phyloP scores from a whole-genome alignment of 2,113 vertebrate genomes.

The Chaetura pelagica region DNA sequence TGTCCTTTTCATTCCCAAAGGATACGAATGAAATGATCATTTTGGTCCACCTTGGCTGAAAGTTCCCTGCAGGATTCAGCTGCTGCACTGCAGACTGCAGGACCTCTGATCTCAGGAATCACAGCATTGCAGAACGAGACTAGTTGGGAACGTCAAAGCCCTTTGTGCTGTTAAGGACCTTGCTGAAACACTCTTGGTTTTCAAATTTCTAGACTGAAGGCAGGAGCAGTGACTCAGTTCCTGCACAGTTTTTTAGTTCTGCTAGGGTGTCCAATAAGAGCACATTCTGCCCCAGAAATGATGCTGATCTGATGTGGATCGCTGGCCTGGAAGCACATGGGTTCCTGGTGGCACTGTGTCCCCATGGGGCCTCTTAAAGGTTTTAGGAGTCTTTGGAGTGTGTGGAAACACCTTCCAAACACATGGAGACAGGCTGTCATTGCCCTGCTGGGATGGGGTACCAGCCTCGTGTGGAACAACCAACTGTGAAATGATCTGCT shows the following conservation, averaged over 20 bases:
- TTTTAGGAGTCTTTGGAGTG: background rate
- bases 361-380: background rate
- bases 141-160: background rate
- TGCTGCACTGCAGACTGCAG: background rate
- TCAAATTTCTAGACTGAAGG: background rate
- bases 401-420: background rate
- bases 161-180: background rate
- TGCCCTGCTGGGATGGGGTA: background rate
- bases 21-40: background rate
- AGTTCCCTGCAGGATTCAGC: background rate
- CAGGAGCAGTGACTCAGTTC: background rate
- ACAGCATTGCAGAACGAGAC: background rate
- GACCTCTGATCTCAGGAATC: background rate
- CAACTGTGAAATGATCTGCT: background rate
- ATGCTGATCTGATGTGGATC: background rate
- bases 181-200: conserved; percentile 11
- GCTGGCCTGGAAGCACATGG: background rate
- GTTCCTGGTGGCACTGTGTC: background rate
- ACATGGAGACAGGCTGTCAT: background rate
- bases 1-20: background rate
- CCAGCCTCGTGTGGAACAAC: background rate
- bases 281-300: background rate
- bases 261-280: background rate
- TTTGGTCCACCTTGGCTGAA: background rate
- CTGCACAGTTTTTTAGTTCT: background rate